phyloP scores from a whole-genome alignment of 2,797 vertebrate species.

The Chiloscyllium punctatum region DNA sequence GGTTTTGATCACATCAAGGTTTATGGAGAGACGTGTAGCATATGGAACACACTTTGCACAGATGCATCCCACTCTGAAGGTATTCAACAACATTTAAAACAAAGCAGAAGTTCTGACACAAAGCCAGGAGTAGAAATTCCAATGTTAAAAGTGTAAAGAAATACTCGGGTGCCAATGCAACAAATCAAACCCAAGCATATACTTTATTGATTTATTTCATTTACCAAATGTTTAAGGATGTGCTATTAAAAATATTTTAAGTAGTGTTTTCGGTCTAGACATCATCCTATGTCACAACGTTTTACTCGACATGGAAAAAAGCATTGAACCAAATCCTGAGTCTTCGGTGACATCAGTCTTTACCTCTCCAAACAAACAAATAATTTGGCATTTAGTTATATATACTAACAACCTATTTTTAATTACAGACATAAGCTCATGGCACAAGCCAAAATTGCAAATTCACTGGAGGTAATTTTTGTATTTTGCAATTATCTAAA shows the following conservation, averaged over 20 bases:
- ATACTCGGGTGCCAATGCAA: not conserved
- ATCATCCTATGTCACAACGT: not conserved
- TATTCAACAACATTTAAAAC: not conserved
- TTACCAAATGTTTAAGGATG: not conserved
- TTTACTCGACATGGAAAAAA: not conserved
- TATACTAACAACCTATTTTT: not conserved
- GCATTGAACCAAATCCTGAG: not conserved
- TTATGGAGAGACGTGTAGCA: not conserved
- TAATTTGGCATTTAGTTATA: not conserved
- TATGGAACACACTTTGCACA: conserved; percentile 10
- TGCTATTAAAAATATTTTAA: not conserved
- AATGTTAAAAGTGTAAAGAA: not conserved
- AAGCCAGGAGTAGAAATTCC: not conserved
- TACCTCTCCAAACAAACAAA: not conserved
- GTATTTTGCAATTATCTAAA: not conserved
- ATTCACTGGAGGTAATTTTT: not conserved
- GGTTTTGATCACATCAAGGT: conserved; percentile 4
- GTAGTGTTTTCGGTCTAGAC: not conserved
- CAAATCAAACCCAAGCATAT: not conserved
- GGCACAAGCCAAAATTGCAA: not conserved
- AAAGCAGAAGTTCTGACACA: not conserved
- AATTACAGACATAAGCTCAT: not conserved
- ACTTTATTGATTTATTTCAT: not conserved
- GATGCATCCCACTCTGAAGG: not conserved
- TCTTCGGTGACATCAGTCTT: not conserved